Evolutionary conservation across 1,140 invertebrate species (phyloP).

Genomic region (Drosophila murphyi): DNA sequence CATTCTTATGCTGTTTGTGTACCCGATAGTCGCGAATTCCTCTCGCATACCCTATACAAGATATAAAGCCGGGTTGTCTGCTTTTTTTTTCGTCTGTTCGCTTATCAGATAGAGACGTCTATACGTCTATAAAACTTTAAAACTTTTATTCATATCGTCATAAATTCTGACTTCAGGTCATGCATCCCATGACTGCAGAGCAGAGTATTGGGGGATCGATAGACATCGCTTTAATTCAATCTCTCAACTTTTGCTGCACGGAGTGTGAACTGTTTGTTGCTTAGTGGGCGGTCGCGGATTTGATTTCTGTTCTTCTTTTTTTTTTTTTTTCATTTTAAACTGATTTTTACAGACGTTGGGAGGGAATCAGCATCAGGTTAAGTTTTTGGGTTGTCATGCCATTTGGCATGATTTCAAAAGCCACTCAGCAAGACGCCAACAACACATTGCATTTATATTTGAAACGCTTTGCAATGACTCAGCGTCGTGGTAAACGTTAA

Average conservation of each 20-base stretch:
- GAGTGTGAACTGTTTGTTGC: constrained; percentile 54
- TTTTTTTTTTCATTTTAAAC: neutral
- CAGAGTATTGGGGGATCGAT: constrained; percentile 4
- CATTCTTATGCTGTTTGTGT: constrained; percentile 77
- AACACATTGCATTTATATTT: constrained; percentile 25
- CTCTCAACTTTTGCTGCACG: constrained; percentile 8
- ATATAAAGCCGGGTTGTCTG: neutral
- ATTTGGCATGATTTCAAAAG: constrained; percentile 46
- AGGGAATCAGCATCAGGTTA: constrained; percentile 9
- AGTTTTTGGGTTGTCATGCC: constrained; percentile 61
- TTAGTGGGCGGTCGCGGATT: constrained; percentile 64
- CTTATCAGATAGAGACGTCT: neutral
- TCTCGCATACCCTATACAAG: constrained; percentile 17
- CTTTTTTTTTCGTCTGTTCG: neutral
- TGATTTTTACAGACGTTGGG: constrained; percentile 15
- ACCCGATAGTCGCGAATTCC: constrained; percentile 63
- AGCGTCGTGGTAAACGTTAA: constrained; percentile 28
- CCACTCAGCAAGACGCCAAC: constrained; percentile 6
- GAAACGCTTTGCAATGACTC: constrained; percentile 17
- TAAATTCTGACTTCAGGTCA: too few species aligned
- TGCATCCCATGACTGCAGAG: neutral
- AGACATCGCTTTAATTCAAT: neutral
- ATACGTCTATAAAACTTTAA: neutral
- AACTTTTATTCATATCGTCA: neutral
- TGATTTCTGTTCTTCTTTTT: constrained; percentile 51